phyloP scores from a whole-genome alignment of 2,888 invertebrate species.

The Epirrita christyi region DNA sequence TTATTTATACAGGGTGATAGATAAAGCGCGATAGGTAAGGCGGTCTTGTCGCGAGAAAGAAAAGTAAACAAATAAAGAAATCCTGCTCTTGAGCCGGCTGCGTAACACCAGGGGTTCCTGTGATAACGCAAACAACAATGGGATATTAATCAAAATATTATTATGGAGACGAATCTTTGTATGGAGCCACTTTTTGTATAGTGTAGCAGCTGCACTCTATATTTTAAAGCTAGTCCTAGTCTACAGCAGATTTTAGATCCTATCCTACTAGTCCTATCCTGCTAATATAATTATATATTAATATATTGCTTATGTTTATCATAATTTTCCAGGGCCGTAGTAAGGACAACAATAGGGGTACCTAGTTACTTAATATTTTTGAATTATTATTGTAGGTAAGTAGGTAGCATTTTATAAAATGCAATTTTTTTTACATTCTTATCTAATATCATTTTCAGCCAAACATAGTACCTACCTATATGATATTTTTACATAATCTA shows the following conservation, averaged over 20 bases:
- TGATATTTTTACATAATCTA: too few relatives aligned
- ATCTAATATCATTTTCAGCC: too few relatives aligned
- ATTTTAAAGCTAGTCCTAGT: neutral
- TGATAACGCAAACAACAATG: conserved; percentile 58
- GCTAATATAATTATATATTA: too few relatives aligned
- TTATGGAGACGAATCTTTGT: conserved; percentile 1
- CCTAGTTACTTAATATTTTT: too few relatives aligned
- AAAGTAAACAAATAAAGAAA: conserved; percentile 72
- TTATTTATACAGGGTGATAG: conserved; percentile 76
- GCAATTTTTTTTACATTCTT: too few relatives aligned
- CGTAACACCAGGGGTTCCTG: conserved; percentile 71
- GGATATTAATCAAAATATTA: conserved; percentile 44
- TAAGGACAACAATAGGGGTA: too few relatives aligned
- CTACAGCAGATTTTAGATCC: neutral
- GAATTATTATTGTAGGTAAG: too few relatives aligned
- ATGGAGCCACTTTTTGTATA: neutral
- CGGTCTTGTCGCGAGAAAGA: conserved; percentile 70
- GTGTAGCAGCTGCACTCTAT: neutral
- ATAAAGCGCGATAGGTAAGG: conserved; percentile 73
- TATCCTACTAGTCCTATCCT: too few relatives aligned
- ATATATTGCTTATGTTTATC: too few relatives aligned
- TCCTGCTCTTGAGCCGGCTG: conserved; percentile 60
- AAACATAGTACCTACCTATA: too few relatives aligned
- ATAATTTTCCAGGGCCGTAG: too few relatives aligned
- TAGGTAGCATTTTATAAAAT: too few relatives aligned